Conservation (phyloP, 2,888 invertebrate genomes). For the Ceratothoa steindachneri region DNA sequence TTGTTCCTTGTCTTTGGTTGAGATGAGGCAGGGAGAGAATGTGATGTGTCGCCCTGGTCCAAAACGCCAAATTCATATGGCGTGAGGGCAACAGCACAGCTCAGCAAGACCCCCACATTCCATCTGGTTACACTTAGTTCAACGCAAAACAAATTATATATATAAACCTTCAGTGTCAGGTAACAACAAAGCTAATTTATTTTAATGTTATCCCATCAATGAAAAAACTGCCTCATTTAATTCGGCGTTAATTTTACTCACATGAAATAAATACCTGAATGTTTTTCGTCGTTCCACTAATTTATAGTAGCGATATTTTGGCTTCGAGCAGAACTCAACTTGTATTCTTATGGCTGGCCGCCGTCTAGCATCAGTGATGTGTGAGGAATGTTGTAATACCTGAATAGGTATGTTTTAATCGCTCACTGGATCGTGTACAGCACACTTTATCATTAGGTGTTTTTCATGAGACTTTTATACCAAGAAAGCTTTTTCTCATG, state of each 20-base stretch:
- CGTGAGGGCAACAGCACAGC: not conserved
- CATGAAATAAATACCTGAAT: too few species aligned
- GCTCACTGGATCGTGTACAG: conserved; percentile 24
- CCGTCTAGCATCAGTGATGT: not conserved
- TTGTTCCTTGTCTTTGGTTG: conserved; percentile 9
- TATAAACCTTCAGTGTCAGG: not conserved
- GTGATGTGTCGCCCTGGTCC: not conserved
- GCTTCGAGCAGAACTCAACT: too few species aligned
- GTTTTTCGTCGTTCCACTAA: too few species aligned
- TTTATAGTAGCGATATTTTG: too few species aligned
- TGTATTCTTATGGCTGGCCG: too few species aligned
- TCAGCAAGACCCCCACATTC: not conserved
- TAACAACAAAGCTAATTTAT: not conserved
- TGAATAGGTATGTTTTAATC: conserved; percentile 11
- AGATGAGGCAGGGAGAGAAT: conserved; percentile 6
- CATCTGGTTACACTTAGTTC: not conserved
- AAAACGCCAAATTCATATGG: not conserved
- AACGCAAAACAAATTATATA: not conserved
- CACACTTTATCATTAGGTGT: conserved; percentile 26
- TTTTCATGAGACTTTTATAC: conserved; percentile 26
- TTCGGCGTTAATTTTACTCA: not conserved
- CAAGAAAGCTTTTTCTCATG: conserved; percentile 21
- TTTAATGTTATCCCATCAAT: not conserved
- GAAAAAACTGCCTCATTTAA: not conserved
- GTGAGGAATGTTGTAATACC: conserved; percentile 8